Percentiles rank a stretch among this genome's conserved stretches.
These are phyloP conservation scores for Armadillidium nasatum DNA, from an alignment of 1,140 invertebrate species.

Conservation along the genomic window DNA sequence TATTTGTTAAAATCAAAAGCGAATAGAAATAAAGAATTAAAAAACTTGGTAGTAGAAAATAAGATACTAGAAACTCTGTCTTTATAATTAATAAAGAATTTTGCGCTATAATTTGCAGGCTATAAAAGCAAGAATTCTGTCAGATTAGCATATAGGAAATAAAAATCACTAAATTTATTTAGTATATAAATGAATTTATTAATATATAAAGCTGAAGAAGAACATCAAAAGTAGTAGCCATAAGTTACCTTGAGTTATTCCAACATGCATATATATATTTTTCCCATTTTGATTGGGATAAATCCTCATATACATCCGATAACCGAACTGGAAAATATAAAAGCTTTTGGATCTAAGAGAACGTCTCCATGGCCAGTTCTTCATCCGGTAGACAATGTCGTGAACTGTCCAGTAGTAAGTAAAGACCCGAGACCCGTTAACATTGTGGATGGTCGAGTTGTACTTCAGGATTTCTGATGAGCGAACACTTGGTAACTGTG, in stretches of 20 bases:
- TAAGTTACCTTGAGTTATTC: conserved; percentile 49
- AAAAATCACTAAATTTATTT: no score
- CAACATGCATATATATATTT: conserved; percentile 52
- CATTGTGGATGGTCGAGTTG: conserved; percentile 49
- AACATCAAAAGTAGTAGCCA: background rate
- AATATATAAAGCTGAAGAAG: conserved; percentile 5
- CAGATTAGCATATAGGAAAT: no score
- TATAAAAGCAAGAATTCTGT: background rate
- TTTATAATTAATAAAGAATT: no score
- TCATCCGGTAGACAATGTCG: conserved; percentile 45
- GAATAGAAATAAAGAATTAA: no score
- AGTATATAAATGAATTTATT: background rate
- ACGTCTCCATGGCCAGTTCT: conserved; percentile 49
- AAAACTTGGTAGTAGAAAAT: no score
- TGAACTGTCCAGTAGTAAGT: conserved; percentile 52
- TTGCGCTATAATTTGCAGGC: no score
- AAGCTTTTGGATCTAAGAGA: conserved; percentile 51
- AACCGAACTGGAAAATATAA: conserved; percentile 49
- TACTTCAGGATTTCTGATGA: conserved; percentile 45
- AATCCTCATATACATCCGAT: conserved; percentile 51
- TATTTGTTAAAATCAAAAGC: no score
- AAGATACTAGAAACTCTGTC: no score
- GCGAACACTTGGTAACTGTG: conserved; percentile 41
- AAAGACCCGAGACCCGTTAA: conserved; percentile 48
- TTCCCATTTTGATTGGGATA: conserved; percentile 49